Evolutionary conservation across 2,888 invertebrate species (phyloP).

Genomic region (Drosophila koepferae): DNA sequence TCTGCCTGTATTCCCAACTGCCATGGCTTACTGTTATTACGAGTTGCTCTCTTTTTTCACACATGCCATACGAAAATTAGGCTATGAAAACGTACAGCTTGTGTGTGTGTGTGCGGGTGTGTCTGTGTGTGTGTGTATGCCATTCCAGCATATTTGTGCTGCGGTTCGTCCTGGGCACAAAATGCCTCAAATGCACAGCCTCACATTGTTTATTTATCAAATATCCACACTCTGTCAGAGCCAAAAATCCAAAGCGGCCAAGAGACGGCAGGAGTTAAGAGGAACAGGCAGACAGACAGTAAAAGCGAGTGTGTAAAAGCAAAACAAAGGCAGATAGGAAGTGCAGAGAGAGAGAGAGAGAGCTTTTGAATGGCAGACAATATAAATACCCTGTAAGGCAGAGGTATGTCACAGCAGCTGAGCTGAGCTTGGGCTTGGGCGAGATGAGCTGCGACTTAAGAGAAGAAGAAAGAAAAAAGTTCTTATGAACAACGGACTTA

Average conservation of each 20-base stretch:
- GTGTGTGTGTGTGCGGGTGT: neutral
- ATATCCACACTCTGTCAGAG: slow-evolving; percentile 66
- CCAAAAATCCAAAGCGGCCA: slow-evolving; percentile 48
- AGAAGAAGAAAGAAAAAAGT: too few species aligned
- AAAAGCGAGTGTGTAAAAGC: slow-evolving; percentile 20
- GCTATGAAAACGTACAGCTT: slow-evolving; percentile 37
- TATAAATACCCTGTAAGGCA: slow-evolving; percentile 29
- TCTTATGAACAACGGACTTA: neutral
- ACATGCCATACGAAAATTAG: slow-evolving; percentile 53
- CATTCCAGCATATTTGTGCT: slow-evolving; percentile 35
- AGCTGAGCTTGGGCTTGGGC: too few species aligned
- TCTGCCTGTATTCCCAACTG: slow-evolving; percentile 24
- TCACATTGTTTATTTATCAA: slow-evolving; percentile 77
- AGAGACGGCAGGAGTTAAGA: neutral
- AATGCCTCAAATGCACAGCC: slow-evolving; percentile 37
- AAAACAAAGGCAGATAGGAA: slow-evolving; percentile 12
- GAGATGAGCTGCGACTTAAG: too few species aligned
- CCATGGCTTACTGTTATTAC: slow-evolving; percentile 6
- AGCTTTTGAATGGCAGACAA: neutral
- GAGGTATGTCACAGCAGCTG: too few species aligned
- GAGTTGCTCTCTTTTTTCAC: slow-evolving; percentile 34
- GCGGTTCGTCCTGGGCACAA: slow-evolving; percentile 26
- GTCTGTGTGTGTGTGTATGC: neutral
- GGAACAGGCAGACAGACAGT: neutral
- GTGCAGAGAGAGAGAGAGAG: neutral